Evolutionary conservation across 2,113 vertebrate genomes (phyloP).

Genomic region (Bostrychus sinensis): DNA sequence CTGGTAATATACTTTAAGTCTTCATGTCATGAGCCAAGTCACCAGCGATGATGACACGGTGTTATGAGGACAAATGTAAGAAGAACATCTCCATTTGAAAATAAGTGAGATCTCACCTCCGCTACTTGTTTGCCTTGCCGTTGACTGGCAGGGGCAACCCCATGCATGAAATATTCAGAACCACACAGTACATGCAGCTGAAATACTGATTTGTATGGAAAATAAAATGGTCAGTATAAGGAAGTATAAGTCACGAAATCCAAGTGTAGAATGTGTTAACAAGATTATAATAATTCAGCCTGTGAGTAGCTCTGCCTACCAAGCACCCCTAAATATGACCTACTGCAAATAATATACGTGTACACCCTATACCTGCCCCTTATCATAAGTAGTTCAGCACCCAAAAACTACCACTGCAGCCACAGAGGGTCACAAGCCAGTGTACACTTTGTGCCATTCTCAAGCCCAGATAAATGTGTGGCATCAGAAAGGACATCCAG

Average conservation of each 20-base stretch:
- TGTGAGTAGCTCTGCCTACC: no score
- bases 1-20: slow-evolving; percentile 10
- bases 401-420: no score
- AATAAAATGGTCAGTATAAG: not conserved
- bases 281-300: no score
- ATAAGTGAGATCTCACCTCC: slow-evolving; percentile 10
- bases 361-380: no score
- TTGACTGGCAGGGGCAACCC: not conserved
- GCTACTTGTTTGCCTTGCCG: not conserved
- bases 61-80: slow-evolving; percentile 4
- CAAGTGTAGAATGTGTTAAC: no score
- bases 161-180: slow-evolving; percentile 1
- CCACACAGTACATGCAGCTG: not conserved
- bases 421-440: no score
- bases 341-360: no score
- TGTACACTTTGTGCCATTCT: no score
- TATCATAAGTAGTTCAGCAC: no score
- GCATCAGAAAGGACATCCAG: no score
- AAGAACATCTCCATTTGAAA: not conserved
- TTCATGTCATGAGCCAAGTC: not conserved
- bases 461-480: no score
- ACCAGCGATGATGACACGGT: not conserved
- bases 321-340: no score
- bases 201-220: slow-evolving; percentile 4
- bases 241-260: not conserved